These are phyloP conservation scores for Pseudochirops corinnae DNA, from an alignment of 2,797 vertebrate species.

Conservation along the genomic window DNA sequence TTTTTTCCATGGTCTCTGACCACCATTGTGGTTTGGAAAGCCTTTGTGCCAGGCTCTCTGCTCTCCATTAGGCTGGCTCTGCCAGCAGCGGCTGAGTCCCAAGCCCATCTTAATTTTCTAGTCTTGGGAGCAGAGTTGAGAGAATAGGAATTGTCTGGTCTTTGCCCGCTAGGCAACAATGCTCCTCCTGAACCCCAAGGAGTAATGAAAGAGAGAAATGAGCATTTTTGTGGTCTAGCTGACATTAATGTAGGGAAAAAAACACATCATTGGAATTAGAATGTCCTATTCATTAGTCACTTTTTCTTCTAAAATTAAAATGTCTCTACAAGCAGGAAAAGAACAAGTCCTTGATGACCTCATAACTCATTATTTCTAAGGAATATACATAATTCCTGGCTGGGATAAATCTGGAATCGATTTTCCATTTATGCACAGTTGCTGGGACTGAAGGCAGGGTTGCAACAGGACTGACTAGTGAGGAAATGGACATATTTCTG, in stretches of 20 bases:
- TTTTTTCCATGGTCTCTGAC: slow-evolving; percentile 15
- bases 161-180: slow-evolving; percentile 26
- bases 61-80: slow-evolving; percentile 3
- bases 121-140: slow-evolving; percentile 32
- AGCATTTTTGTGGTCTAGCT: slow-evolving; percentile 74
- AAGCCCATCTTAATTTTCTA: background rate
- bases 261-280: slow-evolving; percentile 71
- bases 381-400: slow-evolving; percentile 68
- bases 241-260: slow-evolving; percentile 72
- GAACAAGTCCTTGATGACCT: slow-evolving; percentile 73
- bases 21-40: background rate
- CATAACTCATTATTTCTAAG: slow-evolving; percentile 72
- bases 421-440: slow-evolving; percentile 70
- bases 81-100: slow-evolving; percentile 21
- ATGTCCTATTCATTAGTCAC: slow-evolving; percentile 74
- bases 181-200: slow-evolving; percentile 50
- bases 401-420: slow-evolving; percentile 73
- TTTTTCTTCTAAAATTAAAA: slow-evolving; percentile 76
- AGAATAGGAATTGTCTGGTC: background rate
- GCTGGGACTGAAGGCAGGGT: slow-evolving; percentile 30
- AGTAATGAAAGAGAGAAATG: slow-evolving; percentile 61
- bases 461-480: background rate
- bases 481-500: slow-evolving; percentile 28
- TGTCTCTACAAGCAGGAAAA: slow-evolving; percentile 72
- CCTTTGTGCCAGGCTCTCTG: background rate